Evolutionary conservation across 2,888 invertebrate genomes (phyloP), one percentile per base, ranked within the genome.

Genomic region (Mythimna loreyi): DNA sequence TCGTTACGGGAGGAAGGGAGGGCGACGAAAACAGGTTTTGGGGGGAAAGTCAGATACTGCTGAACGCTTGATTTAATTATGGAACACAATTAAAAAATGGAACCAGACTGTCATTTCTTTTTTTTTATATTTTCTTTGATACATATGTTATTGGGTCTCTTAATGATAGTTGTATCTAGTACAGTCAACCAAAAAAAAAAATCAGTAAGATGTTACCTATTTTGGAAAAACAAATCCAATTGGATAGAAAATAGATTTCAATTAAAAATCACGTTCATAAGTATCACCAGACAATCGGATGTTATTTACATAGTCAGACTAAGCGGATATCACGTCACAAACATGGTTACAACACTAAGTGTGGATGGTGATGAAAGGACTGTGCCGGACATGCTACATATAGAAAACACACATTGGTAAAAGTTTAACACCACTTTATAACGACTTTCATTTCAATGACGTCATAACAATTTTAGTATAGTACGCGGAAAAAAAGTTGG

Each of bases 341-440:
- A 75, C 65, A 70, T 52, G 13, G 28, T 67, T 13, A 73, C 70
- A 80, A 70, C 49, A 82, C 67, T 60, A 61, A 64, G 85, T 79
- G 76, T 67, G 79, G 70, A 85, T 84, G 83, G 75, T 72, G 72
- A 83, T 84, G 83, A 79, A 61, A 33, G 83, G 81, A 72, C n/a
- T 2, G 83, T 84, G 86, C 80, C 52, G 75, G 58, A 61, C 78
- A 82, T 86, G 85, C 82, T 21, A 77, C 81, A 77, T 30, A 61
- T 49, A 76, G 9, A 60, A 63, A 58, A 77, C 56, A 61, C 19
- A n/a, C 8, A 33, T 11, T 13, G 1, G 66, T 28, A 71, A 19
- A 40, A 61, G 30, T 57, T 60, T 23, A 61, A 50, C 68, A 71
- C 47, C 56, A 61, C 25, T 9, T 50, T 19, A 19, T 19, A 52